Evolutionary conservation across 2,113 vertebrate genomes (phyloP).

Genomic region (Chrysemys picta): DNA sequence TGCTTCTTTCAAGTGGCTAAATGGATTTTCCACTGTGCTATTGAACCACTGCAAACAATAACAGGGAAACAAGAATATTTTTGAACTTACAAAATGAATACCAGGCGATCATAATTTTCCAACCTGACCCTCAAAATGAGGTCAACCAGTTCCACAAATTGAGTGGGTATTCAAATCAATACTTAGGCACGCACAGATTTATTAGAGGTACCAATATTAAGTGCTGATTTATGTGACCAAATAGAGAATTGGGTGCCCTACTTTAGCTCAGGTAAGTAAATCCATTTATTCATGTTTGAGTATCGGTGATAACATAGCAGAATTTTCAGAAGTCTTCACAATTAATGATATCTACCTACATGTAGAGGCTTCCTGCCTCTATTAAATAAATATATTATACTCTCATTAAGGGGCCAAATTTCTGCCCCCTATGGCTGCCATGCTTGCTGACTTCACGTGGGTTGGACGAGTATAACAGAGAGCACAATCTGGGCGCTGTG

Average conservation of each 20-base stretch:
- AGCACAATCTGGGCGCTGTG: background rate
- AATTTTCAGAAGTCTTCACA: background rate
- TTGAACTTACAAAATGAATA: background rate
- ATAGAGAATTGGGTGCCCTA: background rate
- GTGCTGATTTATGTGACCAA: background rate
- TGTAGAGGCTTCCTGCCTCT: background rate
- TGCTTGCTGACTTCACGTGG: background rate
- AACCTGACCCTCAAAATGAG: background rate
- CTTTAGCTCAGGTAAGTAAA: background rate
- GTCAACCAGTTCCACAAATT: background rate
- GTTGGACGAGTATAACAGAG: background rate
- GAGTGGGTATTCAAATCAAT: background rate
- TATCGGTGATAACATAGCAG: background rate
- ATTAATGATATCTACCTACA: background rate
- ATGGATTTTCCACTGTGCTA: background rate
- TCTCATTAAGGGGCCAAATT: background rate
- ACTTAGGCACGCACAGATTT: background rate
- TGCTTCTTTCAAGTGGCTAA: background rate
- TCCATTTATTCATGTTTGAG: background rate
- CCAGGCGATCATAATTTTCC: background rate
- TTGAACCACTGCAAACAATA: background rate
- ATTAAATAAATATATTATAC: background rate
- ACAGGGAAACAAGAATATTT: background rate
- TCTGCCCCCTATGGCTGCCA: background rate
- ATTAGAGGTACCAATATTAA: conserved; percentile 10